Percentiles rank a stretch among this genome's conserved stretches.
Evolutionary conservation across 2,888 invertebrate species (phyloP).

Genomic region (Cyclophora punctaria): DNA sequence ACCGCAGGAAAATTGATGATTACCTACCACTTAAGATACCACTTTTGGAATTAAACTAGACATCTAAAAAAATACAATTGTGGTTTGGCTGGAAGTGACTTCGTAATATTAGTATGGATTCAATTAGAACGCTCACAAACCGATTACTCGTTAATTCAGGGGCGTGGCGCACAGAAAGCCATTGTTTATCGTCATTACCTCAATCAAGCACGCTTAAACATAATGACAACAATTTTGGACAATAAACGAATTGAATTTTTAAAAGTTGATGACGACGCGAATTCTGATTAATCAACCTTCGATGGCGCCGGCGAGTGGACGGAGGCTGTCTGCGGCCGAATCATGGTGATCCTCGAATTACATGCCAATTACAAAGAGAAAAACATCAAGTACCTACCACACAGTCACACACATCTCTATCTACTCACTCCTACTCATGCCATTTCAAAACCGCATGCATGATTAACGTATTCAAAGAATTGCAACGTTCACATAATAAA

Average conservation of each 20-base stretch:
- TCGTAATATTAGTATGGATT: too few species aligned
- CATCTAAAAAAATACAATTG: too few species aligned
- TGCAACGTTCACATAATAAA: constrained; percentile 14
- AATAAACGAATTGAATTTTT: constrained; percentile 14
- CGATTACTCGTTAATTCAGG: too few species aligned
- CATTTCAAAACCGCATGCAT: constrained; percentile 6
- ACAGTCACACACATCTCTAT: not conserved
- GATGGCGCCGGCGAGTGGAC: constrained; percentile 18
- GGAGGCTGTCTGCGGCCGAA: constrained; percentile 16
- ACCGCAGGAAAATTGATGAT: too few species aligned
- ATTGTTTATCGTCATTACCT: too few species aligned
- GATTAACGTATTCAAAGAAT: constrained; percentile 9
- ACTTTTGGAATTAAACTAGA: too few species aligned
- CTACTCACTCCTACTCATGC: constrained; percentile 3
- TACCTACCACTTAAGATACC: too few species aligned
- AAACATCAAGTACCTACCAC: constrained; percentile 1
- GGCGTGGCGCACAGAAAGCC: too few species aligned
- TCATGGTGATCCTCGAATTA: not conserved
- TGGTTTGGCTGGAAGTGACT: too few species aligned
- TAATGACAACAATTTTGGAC: constrained; percentile 18
- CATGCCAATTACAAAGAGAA: not conserved
- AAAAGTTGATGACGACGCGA: constrained; percentile 15
- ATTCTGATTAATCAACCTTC: constrained; percentile 19
- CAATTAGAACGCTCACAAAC: too few species aligned
- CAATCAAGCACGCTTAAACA: constrained; percentile 7